Percentiles rank a stretch among this genome's conserved stretches.
Evolutionary conservation across 2,888 invertebrate species (phyloP).

Genomic region (Bugula neritina): DNA sequence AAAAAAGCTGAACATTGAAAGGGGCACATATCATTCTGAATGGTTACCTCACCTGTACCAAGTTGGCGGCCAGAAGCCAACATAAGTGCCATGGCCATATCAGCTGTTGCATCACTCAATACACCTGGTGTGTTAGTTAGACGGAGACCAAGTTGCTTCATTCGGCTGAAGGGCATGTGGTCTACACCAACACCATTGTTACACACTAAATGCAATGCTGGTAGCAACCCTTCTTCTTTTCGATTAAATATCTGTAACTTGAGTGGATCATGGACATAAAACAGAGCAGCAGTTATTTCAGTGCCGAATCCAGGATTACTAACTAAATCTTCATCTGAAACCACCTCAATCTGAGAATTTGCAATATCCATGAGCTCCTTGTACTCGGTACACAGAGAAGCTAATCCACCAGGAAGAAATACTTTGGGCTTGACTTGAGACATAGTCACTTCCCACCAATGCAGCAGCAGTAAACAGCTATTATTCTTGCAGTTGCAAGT

Average conservation of each 20-base stretch:
- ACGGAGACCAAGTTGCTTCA: conserved; percentile 15
- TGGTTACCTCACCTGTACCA: conserved; percentile 27
- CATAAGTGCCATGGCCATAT: conserved; percentile 30
- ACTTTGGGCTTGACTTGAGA: neutral
- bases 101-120: conserved; percentile 29
- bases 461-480: too few species aligned
- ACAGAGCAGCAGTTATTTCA: neutral
- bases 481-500: too few species aligned
- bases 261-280: neutral
- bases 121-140: conserved; percentile 30
- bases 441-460: too few species aligned
- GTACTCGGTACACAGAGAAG: neutral
- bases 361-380: neutral
- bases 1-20: too few species aligned
- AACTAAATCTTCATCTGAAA: neutral
- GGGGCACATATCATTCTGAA: too few species aligned
- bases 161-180: conserved; percentile 26
- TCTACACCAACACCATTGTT: conserved; percentile 27
- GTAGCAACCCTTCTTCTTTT: conserved; percentile 13
- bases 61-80: conserved; percentile 27
- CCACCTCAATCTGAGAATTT: neutral
- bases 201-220: neutral
- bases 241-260: neutral
- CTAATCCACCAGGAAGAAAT: neutral
- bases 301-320: neutral